Percentiles rank a stretch among this genome's conserved stretches.
These are phyloP conservation scores for Cephus runcator DNA, from an alignment of 2,888 invertebrate species.

Conservation along the genomic window DNA sequence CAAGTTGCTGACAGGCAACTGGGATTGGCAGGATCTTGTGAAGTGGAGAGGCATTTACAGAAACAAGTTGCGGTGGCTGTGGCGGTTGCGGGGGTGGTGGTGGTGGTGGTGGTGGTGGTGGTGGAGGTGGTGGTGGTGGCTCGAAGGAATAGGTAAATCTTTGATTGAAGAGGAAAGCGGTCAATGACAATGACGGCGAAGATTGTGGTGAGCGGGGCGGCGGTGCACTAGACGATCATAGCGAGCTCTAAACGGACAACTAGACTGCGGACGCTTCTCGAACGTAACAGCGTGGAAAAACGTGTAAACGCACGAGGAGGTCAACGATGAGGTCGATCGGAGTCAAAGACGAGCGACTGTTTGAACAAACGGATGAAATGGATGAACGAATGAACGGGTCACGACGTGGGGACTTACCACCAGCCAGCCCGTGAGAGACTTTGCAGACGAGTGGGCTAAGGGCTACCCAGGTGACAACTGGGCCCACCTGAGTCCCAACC, in stretches of 20 bases:
- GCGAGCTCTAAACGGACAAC: slow-evolving; percentile 10
- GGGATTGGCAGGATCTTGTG: not conserved
- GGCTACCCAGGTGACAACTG: slow-evolving; percentile 44
- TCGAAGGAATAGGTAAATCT: not conserved
- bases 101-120: not conserved
- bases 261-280: slow-evolving; percentile 14
- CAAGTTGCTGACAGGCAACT: not conserved
- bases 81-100: not conserved
- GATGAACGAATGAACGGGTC: not conserved
- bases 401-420: slow-evolving; percentile 44
- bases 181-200: slow-evolving; percentile 14
- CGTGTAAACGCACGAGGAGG: not conserved
- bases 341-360: not conserved
- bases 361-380: not conserved
- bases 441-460: slow-evolving; percentile 48
- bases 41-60: not conserved
- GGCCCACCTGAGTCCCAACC: slow-evolving; percentile 45
- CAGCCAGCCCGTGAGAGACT: slow-evolving; percentile 49
- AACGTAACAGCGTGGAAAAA: not conserved
- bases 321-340: not conserved
- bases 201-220: slow-evolving; percentile 23
- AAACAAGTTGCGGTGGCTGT: not conserved
- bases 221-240: slow-evolving; percentile 20
- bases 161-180: not conserved
- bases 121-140: too few species aligned